These are phyloP conservation scores for Eclectus roratus DNA, from an alignment of 2,113 vertebrate species.

Conservation along the genomic window DNA sequence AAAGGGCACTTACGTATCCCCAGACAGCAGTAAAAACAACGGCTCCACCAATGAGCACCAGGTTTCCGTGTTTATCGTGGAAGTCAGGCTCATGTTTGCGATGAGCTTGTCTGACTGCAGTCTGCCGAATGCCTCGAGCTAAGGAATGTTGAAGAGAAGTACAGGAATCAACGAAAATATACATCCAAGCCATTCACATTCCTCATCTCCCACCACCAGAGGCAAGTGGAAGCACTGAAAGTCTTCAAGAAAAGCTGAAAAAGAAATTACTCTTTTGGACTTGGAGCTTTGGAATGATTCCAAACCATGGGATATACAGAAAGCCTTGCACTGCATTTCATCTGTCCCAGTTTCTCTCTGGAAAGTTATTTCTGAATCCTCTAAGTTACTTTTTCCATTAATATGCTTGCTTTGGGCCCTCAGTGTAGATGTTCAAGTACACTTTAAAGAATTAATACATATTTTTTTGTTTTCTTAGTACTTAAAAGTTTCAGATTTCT, in stretches of 20 bases:
- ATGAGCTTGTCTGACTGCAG: conserved; percentile 64
- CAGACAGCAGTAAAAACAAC: conserved; percentile 58
- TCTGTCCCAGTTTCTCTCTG: neutral
- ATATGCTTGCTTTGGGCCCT: neutral
- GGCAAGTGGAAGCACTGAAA: accelerated
- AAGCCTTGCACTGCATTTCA: neutral
- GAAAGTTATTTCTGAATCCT: neutral
- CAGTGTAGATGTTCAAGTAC: neutral
- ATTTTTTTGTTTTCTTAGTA: neutral
- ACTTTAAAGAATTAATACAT: neutral
- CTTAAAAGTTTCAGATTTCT: neutral
- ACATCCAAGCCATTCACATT: neutral
- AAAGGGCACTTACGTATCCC: conserved; percentile 73
- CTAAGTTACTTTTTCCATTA: neutral
- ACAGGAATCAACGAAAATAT: neutral
- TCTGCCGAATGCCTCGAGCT: conserved; percentile 70
- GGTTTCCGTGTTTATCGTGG: conserved; percentile 77
- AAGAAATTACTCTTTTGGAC: neutral
- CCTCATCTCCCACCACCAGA: neutral
- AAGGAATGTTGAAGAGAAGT: neutral
- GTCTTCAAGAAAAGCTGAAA: neutral
- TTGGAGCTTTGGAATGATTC: neutral
- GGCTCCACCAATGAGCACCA: conserved; percentile 65
- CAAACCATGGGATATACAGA: accelerated
- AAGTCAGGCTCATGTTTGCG: conserved; percentile 67